Base-by-base conservation (phyloP, 2,113 vertebrate species). In the Rhinoptilus africanus region DNA sequence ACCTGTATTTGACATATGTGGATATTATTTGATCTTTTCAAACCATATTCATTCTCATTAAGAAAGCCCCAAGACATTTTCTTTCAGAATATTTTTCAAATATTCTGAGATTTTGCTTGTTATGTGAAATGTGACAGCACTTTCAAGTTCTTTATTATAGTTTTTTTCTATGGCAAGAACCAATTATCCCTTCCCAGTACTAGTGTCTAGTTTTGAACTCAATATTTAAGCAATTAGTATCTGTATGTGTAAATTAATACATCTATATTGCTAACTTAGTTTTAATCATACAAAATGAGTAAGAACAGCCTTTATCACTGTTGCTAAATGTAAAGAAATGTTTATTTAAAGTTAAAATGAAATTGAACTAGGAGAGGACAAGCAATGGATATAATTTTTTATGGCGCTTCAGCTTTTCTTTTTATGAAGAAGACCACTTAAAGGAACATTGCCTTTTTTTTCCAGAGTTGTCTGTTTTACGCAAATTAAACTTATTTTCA, bases 121-220 rank as follows among this genome's bases (percentile, higher is more conserved):
- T 97, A 98, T 98, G 97, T 97, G 97, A 98, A 98, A 98, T 98
- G 97, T 98, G 98, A 98, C 98, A 98, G 98, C 97, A 96, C 98
- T 99, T 99, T 99, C 97, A 99, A 98, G 98, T 98, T 97, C 98
- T 98, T 98, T 98, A 98, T 99, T 98, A 98, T 95, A 96, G 90
- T 98, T 98, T 98, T 97, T 97, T 97, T 97, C 95, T 94, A 85
- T 14, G 34, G 97, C 95, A 98, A 97, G 96, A 97, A 98, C 96
- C 98, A 99, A 99, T 99, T 99, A 99, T 99, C 98, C 94, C 88
- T 97, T 98, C 94, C 93, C 96, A 92, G 93, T 97, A 97, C 97
- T 92, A 97, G 88, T 96, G 97, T 94, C 92, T 97, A 96, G 92
- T 97, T 98, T 98, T 97, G 97, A 98, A 98, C 97, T 98, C 96